Conservation (phyloP, 2,888 invertebrate genomes). For the Habrosyne pyritoides region DNA sequence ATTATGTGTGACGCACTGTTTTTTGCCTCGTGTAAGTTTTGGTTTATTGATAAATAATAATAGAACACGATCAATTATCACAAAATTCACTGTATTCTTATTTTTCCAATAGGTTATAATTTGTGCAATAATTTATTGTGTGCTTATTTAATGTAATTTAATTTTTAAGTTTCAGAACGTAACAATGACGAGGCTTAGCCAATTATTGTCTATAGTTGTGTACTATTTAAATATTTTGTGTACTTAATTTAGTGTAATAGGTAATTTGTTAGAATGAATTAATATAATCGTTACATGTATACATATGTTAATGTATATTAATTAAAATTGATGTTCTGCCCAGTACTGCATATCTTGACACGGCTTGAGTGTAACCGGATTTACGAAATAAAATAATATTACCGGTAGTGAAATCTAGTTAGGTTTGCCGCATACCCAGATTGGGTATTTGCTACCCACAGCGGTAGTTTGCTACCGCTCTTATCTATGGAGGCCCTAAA, state of each 20-base stretch:
- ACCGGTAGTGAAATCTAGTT: no score
- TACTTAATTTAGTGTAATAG: slow-evolving; percentile 1
- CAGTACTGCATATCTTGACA: neutral
- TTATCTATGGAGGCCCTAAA: no score
- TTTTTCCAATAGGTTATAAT: slow-evolving; percentile 22
- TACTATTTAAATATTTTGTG: slow-evolving; percentile 1
- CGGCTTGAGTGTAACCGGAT: no score
- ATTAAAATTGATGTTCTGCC: neutral
- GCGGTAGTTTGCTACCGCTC: no score
- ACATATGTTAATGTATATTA: neutral
- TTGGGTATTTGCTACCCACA: no score
- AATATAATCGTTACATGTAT: neutral
- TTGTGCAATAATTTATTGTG: slow-evolving; percentile 37
- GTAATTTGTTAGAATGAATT: slow-evolving; percentile 1
- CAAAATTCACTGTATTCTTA: slow-evolving; percentile 2
- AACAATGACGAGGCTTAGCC: slow-evolving; percentile 34
- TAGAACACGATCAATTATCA: neutral
- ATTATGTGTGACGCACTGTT: no score
- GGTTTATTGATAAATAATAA: no score
- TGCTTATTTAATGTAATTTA: slow-evolving; percentile 25
- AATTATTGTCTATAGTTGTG: slow-evolving; percentile 22
- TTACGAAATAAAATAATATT: no score
- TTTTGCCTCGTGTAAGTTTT: no score
- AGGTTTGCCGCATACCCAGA: no score
- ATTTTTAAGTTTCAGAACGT: slow-evolving; percentile 12